Evolutionary conservation across 2,797 vertebrate species (phyloP).

Genomic region (Aphelocoma californica): DNA sequence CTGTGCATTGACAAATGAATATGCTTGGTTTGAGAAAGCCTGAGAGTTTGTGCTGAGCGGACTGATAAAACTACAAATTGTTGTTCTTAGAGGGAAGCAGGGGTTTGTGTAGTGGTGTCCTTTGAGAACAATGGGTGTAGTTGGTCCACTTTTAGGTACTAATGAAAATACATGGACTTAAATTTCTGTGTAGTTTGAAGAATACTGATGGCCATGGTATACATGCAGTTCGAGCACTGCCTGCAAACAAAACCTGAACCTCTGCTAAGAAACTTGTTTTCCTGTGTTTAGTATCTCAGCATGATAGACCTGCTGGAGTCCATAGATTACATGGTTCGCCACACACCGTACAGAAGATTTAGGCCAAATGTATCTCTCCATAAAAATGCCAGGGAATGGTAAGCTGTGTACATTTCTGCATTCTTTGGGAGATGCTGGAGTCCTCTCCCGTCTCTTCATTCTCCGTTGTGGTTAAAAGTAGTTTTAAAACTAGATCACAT

Average conservation of each 20-base stretch:
- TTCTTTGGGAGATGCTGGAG: background rate
- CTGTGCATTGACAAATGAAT: background rate
- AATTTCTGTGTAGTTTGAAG: background rate
- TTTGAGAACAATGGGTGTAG: background rate
- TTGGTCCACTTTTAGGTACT: background rate
- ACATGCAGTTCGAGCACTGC: background rate
- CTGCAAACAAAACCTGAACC: background rate
- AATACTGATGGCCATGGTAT: background rate
- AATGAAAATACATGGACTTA: background rate
- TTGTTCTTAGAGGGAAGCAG: background rate
- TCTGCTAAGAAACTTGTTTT: background rate
- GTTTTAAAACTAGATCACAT: background rate
- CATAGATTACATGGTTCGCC: constrained; percentile 92
- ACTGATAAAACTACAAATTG: background rate
- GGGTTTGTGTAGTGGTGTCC: background rate
- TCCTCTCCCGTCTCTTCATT: background rate
- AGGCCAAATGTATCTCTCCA: constrained; percentile 81
- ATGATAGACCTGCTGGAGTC: constrained; percentile 93
- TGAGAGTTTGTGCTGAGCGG: background rate
- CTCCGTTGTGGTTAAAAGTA: background rate
- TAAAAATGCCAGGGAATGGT: constrained; percentile 82
- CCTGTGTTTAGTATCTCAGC: constrained; percentile 83
- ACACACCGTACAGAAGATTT: constrained; percentile 89
- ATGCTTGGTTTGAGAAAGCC: background rate
- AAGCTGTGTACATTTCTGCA: constrained; percentile 16